phyloP scores from a whole-genome alignment of 2,888 invertebrate species.

The Cantharis rustica region DNA sequence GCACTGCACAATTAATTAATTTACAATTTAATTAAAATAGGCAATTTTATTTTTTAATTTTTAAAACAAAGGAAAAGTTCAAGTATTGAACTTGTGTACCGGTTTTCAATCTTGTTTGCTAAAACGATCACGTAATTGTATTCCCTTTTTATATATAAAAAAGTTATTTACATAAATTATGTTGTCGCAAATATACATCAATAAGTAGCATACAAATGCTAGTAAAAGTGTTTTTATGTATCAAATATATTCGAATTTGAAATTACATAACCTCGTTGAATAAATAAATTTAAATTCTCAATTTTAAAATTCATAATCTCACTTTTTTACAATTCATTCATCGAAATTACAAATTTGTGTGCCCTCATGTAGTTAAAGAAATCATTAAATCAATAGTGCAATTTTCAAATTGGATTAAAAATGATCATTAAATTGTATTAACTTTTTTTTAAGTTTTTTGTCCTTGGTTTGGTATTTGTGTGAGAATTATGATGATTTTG shows the following conservation, averaged over 20 bases:
- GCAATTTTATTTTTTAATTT: background rate
- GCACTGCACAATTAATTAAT: background rate
- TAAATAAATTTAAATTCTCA: background rate
- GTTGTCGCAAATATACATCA: conserved; percentile 2
- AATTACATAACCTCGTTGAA: background rate
- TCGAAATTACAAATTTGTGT: background rate
- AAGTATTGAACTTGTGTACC: background rate
- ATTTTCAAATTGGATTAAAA: background rate
- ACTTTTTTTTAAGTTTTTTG: background rate
- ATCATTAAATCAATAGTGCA: background rate
- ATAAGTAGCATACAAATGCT: background rate
- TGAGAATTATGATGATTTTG: conserved; percentile 9
- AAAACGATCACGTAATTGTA: conserved; percentile 5
- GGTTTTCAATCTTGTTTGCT: background rate
- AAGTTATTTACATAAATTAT: conserved; percentile 5
- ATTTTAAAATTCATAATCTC: background rate
- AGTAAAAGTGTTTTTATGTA: background rate
- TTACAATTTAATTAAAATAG: background rate
- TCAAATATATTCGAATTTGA: background rate
- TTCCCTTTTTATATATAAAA: conserved; percentile 3
- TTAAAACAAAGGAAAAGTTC: background rate
- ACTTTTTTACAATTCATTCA: background rate
- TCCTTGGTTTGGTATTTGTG: conserved; percentile 6
- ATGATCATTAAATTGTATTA: background rate
- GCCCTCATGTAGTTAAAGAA: background rate